These are phyloP conservation scores for Drosophila lowei DNA, from an alignment of 1,140 invertebrate species.

Conservation along the genomic window DNA sequence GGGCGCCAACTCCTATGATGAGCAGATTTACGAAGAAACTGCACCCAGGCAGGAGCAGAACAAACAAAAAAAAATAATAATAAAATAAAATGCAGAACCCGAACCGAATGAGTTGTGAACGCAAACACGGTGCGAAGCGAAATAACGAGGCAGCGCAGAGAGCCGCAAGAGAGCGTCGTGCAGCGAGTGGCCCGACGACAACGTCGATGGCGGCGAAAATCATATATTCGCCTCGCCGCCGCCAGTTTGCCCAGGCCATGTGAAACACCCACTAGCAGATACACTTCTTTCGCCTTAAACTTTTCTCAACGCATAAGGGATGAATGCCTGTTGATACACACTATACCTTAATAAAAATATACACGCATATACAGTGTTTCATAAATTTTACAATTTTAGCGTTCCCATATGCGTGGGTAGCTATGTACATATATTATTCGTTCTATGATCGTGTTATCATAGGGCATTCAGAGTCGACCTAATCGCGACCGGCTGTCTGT, in stretches of 20 bases:
- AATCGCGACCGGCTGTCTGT: conserved; percentile 36
- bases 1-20: conserved; percentile 14
- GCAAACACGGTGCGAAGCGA: conserved; percentile 79
- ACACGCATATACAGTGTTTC: no score
- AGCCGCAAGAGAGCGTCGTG: conserved; percentile 53
- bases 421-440: neutral
- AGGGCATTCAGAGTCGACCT: conserved; percentile 30
- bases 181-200: conserved; percentile 11
- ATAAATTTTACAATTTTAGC: no score
- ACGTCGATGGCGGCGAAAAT: conserved; percentile 16
- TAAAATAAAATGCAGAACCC: conserved; percentile 81
- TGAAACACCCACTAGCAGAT: no score
- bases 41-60: conserved; percentile 65
- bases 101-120: conserved; percentile 77
- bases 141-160: conserved; percentile 77
- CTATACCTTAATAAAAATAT: no score
- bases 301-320: no score
- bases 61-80: conserved; percentile 79
- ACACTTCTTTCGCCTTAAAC: no score
- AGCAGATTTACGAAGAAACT: conserved; percentile 46
- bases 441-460: neutral
- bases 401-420: no score
- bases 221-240: conserved; percentile 48
- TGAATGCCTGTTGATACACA: no score
- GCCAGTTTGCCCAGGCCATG: conserved; percentile 22